phyloP scores from a whole-genome alignment of 2,113 vertebrate species.

The Philantomba maxwellii region DNA sequence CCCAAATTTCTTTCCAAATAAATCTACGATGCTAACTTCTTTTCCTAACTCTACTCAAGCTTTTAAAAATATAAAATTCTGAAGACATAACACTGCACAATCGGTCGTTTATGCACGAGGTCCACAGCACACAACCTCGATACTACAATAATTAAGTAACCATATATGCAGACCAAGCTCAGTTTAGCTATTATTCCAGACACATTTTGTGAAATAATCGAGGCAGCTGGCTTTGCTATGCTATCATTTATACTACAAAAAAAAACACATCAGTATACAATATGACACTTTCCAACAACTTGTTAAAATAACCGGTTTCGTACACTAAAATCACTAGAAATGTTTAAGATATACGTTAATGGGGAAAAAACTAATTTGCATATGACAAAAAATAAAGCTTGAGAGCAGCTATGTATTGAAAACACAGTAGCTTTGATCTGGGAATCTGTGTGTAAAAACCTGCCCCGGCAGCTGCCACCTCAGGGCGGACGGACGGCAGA shows the following conservation, averaged over 20 bases:
- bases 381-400: not conserved
- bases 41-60: not conserved
- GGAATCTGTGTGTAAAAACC: not conserved
- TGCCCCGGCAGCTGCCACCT: not conserved
- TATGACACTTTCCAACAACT: not conserved
- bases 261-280: not conserved
- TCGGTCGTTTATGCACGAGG: not conserved
- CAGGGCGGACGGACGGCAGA: not conserved
- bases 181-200: not conserved
- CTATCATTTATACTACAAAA: not conserved
- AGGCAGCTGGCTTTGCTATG: not conserved
- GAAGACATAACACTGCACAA: not conserved
- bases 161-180: rapidly evolving
- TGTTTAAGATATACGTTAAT: not conserved
- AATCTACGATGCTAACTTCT: not conserved
- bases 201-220: not conserved
- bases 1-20: not conserved
- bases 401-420: not conserved
- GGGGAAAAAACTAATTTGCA: not conserved
- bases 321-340: not conserved
- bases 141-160: not conserved
- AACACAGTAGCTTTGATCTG: not conserved
- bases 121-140: rapidly evolving
- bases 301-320: not conserved
- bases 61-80: not conserved